Conservation (phyloP, 2,113 vertebrate species). For the Ophthalmolycus amberensis region DNA sequence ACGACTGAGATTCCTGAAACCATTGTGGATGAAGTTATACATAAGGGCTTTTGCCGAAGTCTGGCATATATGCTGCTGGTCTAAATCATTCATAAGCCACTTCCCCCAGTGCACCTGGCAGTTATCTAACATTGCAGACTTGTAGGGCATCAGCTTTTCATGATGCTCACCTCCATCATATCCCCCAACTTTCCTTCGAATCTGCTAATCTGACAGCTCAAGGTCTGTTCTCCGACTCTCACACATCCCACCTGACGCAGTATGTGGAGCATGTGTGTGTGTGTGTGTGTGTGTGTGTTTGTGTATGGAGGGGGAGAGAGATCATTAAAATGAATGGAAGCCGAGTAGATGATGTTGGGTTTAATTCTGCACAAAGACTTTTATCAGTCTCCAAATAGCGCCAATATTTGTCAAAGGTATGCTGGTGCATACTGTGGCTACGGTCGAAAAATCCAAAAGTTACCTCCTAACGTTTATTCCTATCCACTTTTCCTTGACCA, state of each 20-base stretch:
- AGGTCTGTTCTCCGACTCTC: slow-evolving; percentile 8
- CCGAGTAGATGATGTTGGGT: background rate
- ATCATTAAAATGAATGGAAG: slow-evolving; percentile 39
- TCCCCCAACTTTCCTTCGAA: slow-evolving; percentile 5
- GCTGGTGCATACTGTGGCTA: background rate
- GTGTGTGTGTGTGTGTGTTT: background rate
- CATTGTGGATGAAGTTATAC: slow-evolving; percentile 14
- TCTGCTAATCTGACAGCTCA: slow-evolving; percentile 48
- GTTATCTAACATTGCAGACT: slow-evolving; percentile 36
- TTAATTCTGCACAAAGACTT: background rate
- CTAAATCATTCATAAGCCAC: slow-evolving; percentile 51
- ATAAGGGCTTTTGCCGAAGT: slow-evolving; percentile 22
- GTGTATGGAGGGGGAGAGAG: background rate
- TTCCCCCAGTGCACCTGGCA: slow-evolving; percentile 1
- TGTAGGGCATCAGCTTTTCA: slow-evolving; percentile 28
- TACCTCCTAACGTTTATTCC: no score
- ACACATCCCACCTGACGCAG: background rate
- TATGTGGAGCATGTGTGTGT: background rate
- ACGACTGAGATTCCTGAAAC: slow-evolving; percentile 24
- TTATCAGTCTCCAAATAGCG: slow-evolving; percentile 7
- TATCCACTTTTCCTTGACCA: no score
- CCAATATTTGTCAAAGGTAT: slow-evolving; percentile 14
- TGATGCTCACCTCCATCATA: slow-evolving; percentile 1
- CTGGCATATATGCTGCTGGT: slow-evolving; percentile 21
- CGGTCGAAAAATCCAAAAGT: background rate